A percentile compares a stretch with the other conserved stretches of the same genome.
Evolutionary conservation across 2,797 vertebrate species (phyloP).

Genomic region (Chromobotia macracanthus): DNA sequence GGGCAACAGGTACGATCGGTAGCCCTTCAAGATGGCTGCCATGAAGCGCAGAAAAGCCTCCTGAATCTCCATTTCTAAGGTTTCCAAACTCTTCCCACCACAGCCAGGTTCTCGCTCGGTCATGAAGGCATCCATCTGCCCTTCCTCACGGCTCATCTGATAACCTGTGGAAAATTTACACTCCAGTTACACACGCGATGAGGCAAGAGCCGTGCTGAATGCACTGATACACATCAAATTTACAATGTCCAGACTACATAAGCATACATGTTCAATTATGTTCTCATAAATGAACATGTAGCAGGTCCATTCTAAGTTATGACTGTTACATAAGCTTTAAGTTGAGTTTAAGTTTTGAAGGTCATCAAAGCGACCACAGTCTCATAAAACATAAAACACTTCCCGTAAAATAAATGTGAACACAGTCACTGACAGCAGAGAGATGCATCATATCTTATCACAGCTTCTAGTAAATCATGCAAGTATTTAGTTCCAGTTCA

Average conservation of each 20-base stretch:
- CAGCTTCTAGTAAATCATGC: not conserved
- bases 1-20: constrained; percentile 92
- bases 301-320: not conserved
- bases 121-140: constrained; percentile 86
- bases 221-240: not conserved
- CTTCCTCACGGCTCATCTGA: constrained; percentile 89
- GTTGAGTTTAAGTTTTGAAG: no score
- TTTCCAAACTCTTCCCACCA: constrained; percentile 85
- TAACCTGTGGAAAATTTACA: constrained; percentile 77
- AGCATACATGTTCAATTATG: no score
- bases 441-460: constrained; percentile 28
- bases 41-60: constrained; percentile 97
- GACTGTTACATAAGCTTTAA: no score
- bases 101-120: constrained; percentile 88
- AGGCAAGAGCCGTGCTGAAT: not conserved
- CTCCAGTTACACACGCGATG: no score
- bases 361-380: no score
- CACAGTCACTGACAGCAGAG: not conserved
- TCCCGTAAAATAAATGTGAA: constrained; percentile 19
- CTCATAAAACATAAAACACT: not conserved
- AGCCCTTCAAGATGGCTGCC: constrained; percentile 96
- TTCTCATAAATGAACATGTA: constrained; percentile 22
- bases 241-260: not conserved
- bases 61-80: constrained; percentile 96
- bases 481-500: constrained; percentile 13